Evolutionary conservation across 1,140 invertebrate species (phyloP).

Genomic region (Drosophila persimilis): DNA sequence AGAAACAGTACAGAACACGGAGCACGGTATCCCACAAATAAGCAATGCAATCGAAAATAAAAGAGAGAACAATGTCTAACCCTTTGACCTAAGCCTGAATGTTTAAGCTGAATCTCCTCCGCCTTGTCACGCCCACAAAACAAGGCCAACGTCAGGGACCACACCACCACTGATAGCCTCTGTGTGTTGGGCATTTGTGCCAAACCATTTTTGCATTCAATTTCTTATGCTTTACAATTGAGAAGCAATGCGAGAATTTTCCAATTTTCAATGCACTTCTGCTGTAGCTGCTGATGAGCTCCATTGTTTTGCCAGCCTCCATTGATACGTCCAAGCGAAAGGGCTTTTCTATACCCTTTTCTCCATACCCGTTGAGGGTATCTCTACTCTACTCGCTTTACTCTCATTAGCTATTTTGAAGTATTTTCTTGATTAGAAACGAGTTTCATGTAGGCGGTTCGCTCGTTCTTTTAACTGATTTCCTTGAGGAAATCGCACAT

Average conservation of each 20-base stretch:
- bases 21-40: too few species aligned
- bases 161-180: conserved; percentile 6
- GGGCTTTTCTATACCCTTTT: neutral
- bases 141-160: conserved; percentile 27
- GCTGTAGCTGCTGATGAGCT: conserved; percentile 67
- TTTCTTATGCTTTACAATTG: conserved; percentile 42
- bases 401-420: too few species aligned
- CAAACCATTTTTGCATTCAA: conserved; percentile 52
- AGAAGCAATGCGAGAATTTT: conserved; percentile 48
- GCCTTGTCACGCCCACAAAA: conserved; percentile 14
- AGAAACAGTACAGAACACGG: neutral
- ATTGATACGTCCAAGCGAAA: neutral
- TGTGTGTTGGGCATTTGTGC: conserved; percentile 17
- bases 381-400: neutral
- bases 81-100: conserved; percentile 12
- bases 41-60: conserved; percentile 37
- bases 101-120: neutral
- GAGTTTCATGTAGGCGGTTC: too few species aligned
- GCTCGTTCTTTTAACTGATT: too few species aligned
- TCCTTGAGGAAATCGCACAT: too few species aligned
- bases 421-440: too few species aligned
- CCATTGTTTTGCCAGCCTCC: conserved; percentile 58
- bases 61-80: conserved; percentile 2
- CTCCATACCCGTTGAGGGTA: conserved; percentile 25
- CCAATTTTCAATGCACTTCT: conserved; percentile 70